phyloP scores from a whole-genome alignment of 1,140 invertebrate species.

The Drepana arcuata region DNA sequence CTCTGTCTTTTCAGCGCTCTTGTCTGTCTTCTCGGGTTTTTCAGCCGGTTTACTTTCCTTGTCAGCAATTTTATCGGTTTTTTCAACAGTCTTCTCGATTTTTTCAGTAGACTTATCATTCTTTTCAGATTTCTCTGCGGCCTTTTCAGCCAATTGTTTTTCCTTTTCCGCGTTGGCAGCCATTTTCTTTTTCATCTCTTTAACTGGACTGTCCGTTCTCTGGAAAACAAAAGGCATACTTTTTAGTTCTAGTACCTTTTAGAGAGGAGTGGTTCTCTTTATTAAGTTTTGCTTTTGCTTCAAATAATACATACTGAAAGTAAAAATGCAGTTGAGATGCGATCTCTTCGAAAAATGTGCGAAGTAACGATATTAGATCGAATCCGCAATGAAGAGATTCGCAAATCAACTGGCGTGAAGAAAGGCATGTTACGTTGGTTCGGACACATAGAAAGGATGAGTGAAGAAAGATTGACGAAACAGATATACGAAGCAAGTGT shows the following conservation, averaged over 20 bases:
- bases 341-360: too few species aligned
- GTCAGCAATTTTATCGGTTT: conserved; percentile 23
- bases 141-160: conserved; percentile 32
- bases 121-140: conserved; percentile 17
- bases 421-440: too few species aligned
- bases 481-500: too few species aligned
- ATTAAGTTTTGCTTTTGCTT: too few species aligned
- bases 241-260: too few species aligned
- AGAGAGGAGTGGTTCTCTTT: neutral
- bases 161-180: conserved; percentile 56
- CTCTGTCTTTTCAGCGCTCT: conserved; percentile 24
- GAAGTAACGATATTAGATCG: too few species aligned
- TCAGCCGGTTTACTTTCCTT: conserved; percentile 18
- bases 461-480: too few species aligned
- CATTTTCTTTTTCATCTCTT: conserved; percentile 63
- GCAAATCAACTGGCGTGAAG: too few species aligned
- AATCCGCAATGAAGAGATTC: too few species aligned
- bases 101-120: conserved; percentile 7
- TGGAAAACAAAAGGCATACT: conserved; percentile 3
- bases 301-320: too few species aligned
- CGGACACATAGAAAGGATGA: too few species aligned
- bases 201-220: conserved; percentile 48
- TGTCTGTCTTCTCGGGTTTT: conserved; percentile 24
- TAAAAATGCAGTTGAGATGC: too few species aligned
- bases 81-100: conserved; percentile 5